Evolutionary conservation across 2,797 vertebrate species (phyloP).

Genomic region (Acropternis orthonyx): DNA sequence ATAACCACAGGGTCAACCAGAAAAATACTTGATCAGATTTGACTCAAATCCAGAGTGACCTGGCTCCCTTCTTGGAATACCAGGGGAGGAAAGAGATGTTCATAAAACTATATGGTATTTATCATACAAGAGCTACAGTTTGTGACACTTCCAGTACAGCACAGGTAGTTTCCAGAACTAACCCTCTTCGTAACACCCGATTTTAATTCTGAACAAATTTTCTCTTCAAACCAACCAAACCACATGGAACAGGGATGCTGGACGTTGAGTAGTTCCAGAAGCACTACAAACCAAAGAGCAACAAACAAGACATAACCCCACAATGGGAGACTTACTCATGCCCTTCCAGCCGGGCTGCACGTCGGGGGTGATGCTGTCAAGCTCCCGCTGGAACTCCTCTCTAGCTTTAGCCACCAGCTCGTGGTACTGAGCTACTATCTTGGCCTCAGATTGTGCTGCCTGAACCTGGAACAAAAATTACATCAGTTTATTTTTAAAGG

Average conservation of each 20-base stretch:
- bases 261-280: neutral
- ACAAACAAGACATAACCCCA: neutral
- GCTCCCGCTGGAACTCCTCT: slow-evolving; percentile 89
- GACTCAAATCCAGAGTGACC: neutral
- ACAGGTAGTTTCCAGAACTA: neutral
- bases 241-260: neutral
- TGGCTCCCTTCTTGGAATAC: neutral
- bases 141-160: neutral
- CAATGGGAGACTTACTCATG: slow-evolving; percentile 83
- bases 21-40: neutral
- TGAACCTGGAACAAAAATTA: slow-evolving; percentile 80
- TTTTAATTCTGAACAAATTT: neutral
- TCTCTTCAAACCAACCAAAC: neutral
- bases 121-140: neutral
- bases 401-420: slow-evolving; percentile 92
- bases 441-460: slow-evolving; percentile 90
- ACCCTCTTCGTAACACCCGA: neutral
- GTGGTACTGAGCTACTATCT: slow-evolving; percentile 92
- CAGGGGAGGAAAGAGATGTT: neutral
- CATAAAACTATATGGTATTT: neutral
- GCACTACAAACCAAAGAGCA: neutral
- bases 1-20: neutral
- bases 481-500: neutral
- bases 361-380: slow-evolving; percentile 93
- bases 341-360: slow-evolving; percentile 94